A percentile compares a stretch with the other conserved stretches of the same genome.
Conservation (phyloP, 2,113 vertebrate genomes). For the Nibea coibor region DNA sequence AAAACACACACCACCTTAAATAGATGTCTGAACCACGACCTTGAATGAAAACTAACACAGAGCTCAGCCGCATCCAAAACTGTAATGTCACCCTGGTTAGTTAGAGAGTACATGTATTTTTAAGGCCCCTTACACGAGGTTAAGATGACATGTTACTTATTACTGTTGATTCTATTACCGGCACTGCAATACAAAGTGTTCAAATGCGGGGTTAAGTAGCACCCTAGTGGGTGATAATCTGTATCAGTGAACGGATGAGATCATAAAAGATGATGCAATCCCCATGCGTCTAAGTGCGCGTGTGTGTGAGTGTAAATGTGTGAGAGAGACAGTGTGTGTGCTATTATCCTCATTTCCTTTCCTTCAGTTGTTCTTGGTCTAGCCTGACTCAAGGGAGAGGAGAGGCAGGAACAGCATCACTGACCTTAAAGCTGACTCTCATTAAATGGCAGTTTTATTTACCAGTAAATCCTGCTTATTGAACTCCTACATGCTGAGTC, state of each 20-base stretch:
- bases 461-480: conserved; percentile 21
- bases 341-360: conserved; percentile 46
- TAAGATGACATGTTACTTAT: conserved; percentile 36
- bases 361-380: conserved; percentile 7
- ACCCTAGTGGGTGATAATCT: conserved; percentile 65
- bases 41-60: conserved; percentile 46
- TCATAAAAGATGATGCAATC: conserved; percentile 74
- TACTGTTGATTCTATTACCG: conserved; percentile 45
- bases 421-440: conserved; percentile 51
- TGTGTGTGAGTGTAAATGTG: conserved; percentile 32
- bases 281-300: conserved; percentile 39
- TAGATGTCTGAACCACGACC: conserved; percentile 38
- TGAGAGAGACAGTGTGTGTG: not conserved
- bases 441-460: conserved; percentile 58
- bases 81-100: not conserved
- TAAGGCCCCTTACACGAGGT: not conserved
- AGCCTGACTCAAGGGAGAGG: conserved; percentile 19
- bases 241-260: conserved; percentile 67
- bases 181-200: conserved; percentile 34
- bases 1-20: conserved; percentile 39
- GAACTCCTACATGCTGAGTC: conserved; percentile 26
- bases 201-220: conserved; percentile 53
- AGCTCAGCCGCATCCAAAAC: conserved; percentile 21
- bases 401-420: conserved; percentile 24
- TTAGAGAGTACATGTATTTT: not conserved